A percentile compares a stretch with the other conserved stretches of the same genome.
Conservation (phyloP, 2,113 vertebrate species). For the Urocitellus parryii region DNA sequence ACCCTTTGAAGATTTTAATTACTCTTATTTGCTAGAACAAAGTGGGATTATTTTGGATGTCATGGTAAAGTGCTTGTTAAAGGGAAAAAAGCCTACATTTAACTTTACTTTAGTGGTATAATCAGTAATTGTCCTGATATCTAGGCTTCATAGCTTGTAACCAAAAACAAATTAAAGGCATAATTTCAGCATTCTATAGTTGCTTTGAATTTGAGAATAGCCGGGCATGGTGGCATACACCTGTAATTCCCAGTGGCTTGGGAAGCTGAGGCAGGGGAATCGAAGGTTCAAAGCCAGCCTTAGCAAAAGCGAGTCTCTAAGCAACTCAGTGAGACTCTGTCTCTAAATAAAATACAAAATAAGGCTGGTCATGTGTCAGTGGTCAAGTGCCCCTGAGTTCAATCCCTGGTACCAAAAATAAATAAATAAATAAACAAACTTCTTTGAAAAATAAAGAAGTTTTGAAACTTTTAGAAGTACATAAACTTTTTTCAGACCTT, state of each 20-base stretch:
- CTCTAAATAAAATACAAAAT: conserved; percentile 88
- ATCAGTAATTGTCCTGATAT: background rate
- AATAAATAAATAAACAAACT: background rate
- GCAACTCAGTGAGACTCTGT: too few species aligned
- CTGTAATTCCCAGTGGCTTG: too few species aligned
- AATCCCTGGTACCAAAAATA: too few species aligned
- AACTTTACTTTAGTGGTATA: conserved; percentile 9
- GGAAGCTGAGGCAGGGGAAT: too few species aligned
- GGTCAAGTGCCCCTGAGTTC: too few species aligned
- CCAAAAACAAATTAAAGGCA: conserved; percentile 20
- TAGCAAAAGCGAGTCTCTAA: too few species aligned
- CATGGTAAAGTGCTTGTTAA: background rate
- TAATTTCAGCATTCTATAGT: background rate
- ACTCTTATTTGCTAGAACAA: conserved; percentile 39
- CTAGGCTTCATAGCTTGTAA: conserved; percentile 24
- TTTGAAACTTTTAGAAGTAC: conserved; percentile 27
- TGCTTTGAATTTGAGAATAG: conserved; percentile 37
- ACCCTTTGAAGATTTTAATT: background rate
- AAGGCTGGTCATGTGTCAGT: too few species aligned
- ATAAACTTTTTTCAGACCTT: background rate
- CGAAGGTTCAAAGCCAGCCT: too few species aligned
- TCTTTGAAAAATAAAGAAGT: background rate
- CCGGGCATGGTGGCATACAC: too few species aligned
- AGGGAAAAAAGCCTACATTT: conserved; percentile 11
- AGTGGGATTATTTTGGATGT: background rate